Evolutionary conservation across 2,797 vertebrate genomes (phyloP), one percentile per base, ranked within the genome.

Genomic region (Kryptolebias ocellatus): DNA sequence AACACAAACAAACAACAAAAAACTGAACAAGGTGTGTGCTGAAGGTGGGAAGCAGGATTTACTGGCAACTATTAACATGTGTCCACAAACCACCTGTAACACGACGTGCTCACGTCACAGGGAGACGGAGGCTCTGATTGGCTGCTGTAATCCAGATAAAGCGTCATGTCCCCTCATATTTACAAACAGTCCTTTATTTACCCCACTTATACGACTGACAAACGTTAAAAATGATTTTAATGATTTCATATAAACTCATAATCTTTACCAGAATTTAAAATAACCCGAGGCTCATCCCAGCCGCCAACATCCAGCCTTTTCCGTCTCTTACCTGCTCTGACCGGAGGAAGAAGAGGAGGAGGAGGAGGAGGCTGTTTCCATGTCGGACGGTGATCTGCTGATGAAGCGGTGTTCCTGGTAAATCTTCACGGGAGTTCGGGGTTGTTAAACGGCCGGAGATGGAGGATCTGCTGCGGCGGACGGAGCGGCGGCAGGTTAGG

Each of bases 321-420:
- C 51, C 6, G 5, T 70, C 90, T 84, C 46, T 5, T 93, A 94
- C 94, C 94, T 93, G 90, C 82, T 77, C 39, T 59, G 79, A 62
- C n/a, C 50, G 68, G 86, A 53, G 37, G 85, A 61, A 18, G 81
- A 51, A 64, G 85, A 50, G 50, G 81, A 51, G 67, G 85, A 50
- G 50, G 85, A 58, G 34, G 81, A 47, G 56, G 86, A 70, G 63
- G 83, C 53, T 49, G 67, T 55, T 24, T 78, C 80, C 90, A 90
- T 90, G 0, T 71, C 64, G 28, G 80, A 39, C 27, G 83, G 39
- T 45, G 70, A 54, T 37, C 6, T n/a, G 14, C 14, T 4, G 56
- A 72, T 5, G 16, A 52, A 4, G 45, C 14, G 39, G 5, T 18
- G 54, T 58, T 60, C 0, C 1, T 12, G 39, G 29, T 16, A 6